Conservation (phyloP, 2,113 vertebrate genomes). For the Aldabrachelys gigantea region DNA sequence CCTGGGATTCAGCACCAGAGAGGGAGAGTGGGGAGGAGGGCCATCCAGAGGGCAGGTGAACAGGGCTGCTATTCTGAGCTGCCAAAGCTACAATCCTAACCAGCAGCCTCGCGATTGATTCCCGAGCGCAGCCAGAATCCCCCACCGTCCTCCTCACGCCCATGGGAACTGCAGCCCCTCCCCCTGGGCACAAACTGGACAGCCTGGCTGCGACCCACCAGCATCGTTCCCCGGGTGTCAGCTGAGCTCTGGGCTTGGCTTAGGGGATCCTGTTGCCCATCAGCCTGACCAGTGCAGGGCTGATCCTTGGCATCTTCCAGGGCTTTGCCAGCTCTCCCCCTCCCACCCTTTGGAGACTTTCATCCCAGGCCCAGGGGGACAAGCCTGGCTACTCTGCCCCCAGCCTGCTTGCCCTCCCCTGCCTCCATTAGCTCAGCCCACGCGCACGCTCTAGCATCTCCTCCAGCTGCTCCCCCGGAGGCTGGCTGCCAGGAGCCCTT, state of each 20-base stretch:
- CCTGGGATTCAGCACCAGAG: not conserved
- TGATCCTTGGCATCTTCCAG: no score
- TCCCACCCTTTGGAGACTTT: not conserved
- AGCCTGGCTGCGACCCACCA: no score
- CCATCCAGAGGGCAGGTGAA: no score
- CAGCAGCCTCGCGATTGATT: not conserved
- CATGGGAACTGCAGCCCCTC: not conserved
- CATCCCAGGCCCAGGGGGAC: not conserved
- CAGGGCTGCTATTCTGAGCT: no score
- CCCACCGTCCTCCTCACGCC: no score
- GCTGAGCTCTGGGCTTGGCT: no score
- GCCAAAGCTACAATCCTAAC: no score
- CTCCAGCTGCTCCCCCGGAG: slow-evolving; percentile 5
- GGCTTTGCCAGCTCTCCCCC: not conserved
- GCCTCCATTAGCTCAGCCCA: not conserved
- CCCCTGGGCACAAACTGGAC: not conserved
- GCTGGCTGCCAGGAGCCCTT: not conserved
- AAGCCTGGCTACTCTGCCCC: not conserved
- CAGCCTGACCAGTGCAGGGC: not conserved
- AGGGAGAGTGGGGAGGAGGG: not conserved
- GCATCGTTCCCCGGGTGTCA: rapidly evolving
- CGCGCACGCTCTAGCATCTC: not conserved
- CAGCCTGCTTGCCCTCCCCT: not conserved
- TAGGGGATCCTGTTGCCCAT: no score
- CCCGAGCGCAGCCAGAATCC: not conserved